A percentile compares a stretch with the other conserved stretches of the same genome.
Conservation (phyloP, 2,113 vertebrate genomes). For the Turnix velox region DNA sequence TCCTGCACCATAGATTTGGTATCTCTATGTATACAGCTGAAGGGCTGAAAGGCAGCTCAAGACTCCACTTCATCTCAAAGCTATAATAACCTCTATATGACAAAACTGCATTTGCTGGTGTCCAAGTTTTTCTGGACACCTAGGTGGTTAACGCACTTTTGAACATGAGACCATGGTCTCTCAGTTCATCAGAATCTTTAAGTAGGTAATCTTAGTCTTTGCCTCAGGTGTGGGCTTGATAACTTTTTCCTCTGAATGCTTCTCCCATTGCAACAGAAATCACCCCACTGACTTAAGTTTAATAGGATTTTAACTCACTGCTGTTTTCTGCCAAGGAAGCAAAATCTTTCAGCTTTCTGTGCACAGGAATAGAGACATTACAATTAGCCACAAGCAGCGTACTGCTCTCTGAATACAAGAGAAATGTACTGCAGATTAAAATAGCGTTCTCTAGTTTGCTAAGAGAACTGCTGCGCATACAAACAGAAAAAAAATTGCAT, state of each 20-base stretch:
- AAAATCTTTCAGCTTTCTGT: background rate
- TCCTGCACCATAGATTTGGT: background rate
- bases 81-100: background rate
- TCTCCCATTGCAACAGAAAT: background rate
- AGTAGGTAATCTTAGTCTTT: background rate
- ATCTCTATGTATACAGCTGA: background rate
- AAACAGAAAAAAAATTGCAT: background rate
- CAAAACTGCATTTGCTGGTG: background rate
- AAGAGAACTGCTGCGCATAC: background rate
- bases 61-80: background rate
- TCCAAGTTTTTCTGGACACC: background rate
- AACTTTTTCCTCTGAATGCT: background rate
- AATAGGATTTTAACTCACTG: constrained; percentile 17
- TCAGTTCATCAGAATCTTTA: background rate
- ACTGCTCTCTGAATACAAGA: background rate
- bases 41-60: background rate
- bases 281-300: background rate
- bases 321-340: constrained; percentile 9
- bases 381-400: constrained; percentile 15
- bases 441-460: background rate
- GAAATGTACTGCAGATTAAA: constrained; percentile 1
- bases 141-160: background rate
- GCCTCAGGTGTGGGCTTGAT: background rate
- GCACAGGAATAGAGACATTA: constrained; percentile 7
- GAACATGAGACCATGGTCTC: background rate